phyloP scores from a whole-genome alignment of 2,888 invertebrate genomes.

The Adela reaumurella region DNA sequence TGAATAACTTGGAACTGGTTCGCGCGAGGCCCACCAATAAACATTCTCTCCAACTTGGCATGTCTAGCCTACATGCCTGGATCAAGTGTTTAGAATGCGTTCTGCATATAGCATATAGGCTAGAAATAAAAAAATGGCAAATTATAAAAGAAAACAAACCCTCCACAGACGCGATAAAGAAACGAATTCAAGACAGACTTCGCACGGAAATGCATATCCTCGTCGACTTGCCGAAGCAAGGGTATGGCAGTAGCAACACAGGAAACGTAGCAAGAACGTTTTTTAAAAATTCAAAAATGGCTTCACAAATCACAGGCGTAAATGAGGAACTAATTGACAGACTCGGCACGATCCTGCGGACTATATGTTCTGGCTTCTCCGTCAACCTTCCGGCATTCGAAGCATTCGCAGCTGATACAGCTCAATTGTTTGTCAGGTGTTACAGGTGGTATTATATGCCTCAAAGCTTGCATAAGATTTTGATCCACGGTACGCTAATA shows the following conservation, averaged over 20 bases:
- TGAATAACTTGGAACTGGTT: neutral
- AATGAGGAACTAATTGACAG: constrained; percentile 13
- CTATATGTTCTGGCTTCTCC: constrained; percentile 2
- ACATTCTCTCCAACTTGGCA: neutral
- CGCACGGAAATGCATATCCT: constrained; percentile 11
- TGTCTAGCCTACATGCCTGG: neutral
- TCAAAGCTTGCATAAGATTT: constrained; percentile 5
- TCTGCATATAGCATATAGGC: neutral
- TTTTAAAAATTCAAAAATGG: constrained; percentile 12
- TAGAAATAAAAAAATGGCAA: neutral
- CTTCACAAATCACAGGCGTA: constrained; percentile 15
- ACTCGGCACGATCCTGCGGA: neutral
- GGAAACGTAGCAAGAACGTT: constrained; percentile 16
- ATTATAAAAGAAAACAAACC: neutral
- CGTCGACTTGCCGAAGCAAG: constrained; percentile 15
- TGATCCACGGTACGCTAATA: constrained; percentile 1
- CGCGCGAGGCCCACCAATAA: neutral
- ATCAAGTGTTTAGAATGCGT: neutral
- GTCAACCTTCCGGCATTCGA: neutral
- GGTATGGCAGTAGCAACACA: constrained; percentile 16
- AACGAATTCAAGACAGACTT: constrained; percentile 7
- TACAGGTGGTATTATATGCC: constrained; percentile 20
- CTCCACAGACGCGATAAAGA: neutral
- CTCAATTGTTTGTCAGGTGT: neutral
- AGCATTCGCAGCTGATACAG: neutral